Evolutionary conservation across 2,797 vertebrate species (phyloP).

Genomic region (Etheostoma nigrum): DNA sequence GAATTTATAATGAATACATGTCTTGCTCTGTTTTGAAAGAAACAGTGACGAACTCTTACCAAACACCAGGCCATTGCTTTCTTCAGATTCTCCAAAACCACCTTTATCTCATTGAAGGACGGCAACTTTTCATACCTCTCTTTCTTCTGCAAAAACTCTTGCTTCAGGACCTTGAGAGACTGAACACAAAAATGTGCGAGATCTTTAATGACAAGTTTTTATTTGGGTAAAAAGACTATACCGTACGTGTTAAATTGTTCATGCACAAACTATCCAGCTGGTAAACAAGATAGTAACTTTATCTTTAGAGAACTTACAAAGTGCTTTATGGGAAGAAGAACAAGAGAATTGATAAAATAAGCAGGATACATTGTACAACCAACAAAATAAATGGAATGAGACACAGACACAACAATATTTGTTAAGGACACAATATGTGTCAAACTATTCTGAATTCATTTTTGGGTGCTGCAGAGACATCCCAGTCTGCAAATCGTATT

Average conservation of each 20-base stretch:
- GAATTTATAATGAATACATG: not conserved
- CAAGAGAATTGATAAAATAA: not conserved
- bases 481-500: too few relatives aligned
- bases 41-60: conserved; percentile 32
- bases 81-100: conserved; percentile 71
- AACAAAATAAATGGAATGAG: too few relatives aligned
- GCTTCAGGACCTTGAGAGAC: conserved; percentile 65
- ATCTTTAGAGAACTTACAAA: not conserved
- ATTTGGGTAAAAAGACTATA: not conserved
- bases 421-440: too few relatives aligned
- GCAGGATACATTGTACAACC: too few relatives aligned
- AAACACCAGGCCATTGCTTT: conserved; percentile 71
- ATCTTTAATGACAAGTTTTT: not conserved
- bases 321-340: not conserved
- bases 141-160: conserved; percentile 77
- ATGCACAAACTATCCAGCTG: not conserved
- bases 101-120: conserved; percentile 68
- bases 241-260: not conserved
- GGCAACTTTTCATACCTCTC: conserved; percentile 74
- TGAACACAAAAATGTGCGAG: conserved; percentile 15
- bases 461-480: too few relatives aligned
- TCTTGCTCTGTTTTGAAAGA: not conserved
- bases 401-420: too few relatives aligned
- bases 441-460: too few relatives aligned
- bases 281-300: not conserved